These are phyloP conservation scores for Pristionchus pacificus DNA, from an alignment of 1,140 invertebrate species.

Conservation along the genomic window DNA sequence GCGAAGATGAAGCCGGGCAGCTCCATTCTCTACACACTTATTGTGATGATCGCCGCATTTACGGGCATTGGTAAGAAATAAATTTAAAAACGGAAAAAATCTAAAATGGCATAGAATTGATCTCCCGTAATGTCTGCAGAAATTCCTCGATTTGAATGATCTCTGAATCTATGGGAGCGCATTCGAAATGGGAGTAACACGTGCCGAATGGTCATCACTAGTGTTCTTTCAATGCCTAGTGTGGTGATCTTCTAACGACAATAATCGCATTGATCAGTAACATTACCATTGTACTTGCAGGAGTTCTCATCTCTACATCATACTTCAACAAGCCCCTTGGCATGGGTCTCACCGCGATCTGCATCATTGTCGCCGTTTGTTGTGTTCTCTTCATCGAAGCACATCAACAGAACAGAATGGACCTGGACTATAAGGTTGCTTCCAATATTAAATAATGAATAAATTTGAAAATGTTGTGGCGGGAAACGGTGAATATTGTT, in stretches of 20 bases:
- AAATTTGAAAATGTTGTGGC: conserved; percentile 22
- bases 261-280: not conserved
- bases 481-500: not conserved
- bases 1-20: conserved; percentile 14
- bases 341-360: not conserved
- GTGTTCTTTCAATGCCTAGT: not conserved
- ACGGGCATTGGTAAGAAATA: conserved; percentile 14
- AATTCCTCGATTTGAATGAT: not conserved
- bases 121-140: too few relatives aligned
- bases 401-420: conserved; percentile 34
- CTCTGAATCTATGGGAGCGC: too few relatives aligned
- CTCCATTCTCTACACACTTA: conserved; percentile 22
- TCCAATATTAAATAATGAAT: too few relatives aligned
- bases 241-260: not conserved
- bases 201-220: not conserved
- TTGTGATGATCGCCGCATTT: conserved; percentile 23
- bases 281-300: not conserved
- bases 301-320: not conserved
- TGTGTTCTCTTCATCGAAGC: conserved; percentile 27
- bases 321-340: not conserved
- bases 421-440: conserved; percentile 37
- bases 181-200: too few relatives aligned
- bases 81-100: too few relatives aligned
- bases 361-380: not conserved
- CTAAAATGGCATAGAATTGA: too few relatives aligned